Evolutionary conservation across 2,888 invertebrate genomes (phyloP).

Genomic region (Dichetophora obliterata): DNA sequence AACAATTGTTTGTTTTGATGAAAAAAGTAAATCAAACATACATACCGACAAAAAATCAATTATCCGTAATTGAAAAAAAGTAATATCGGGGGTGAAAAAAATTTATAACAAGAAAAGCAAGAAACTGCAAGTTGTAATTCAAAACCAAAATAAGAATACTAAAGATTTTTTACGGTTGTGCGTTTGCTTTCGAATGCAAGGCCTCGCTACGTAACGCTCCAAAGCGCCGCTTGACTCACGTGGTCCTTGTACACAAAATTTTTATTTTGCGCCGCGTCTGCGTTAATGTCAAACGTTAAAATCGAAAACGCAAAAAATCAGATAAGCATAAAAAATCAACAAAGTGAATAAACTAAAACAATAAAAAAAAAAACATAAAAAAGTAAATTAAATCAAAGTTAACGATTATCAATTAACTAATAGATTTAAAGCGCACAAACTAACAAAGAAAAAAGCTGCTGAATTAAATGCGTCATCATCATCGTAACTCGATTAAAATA

Average conservation of each 20-base stretch:
- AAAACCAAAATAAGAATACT: neutral
- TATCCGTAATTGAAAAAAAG: too few species aligned
- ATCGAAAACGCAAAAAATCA: neutral
- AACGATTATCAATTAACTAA: slow-evolving; percentile 36
- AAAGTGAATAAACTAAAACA: slow-evolving; percentile 5
- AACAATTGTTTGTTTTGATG: slow-evolving; percentile 27
- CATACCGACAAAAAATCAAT: neutral
- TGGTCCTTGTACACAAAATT: slow-evolving; percentile 6
- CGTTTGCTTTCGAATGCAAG: too few species aligned
- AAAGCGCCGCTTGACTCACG: slow-evolving; percentile 10
- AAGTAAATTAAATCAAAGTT: neutral
- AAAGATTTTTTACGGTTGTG: slow-evolving; percentile 5
- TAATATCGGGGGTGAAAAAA: neutral
- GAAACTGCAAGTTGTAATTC: neutral
- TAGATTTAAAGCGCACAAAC: slow-evolving; percentile 1
- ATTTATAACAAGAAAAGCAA: neutral
- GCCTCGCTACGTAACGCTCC: neutral
- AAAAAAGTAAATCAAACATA: slow-evolving; percentile 37
- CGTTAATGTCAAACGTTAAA: slow-evolving; percentile 7
- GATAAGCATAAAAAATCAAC: neutral
- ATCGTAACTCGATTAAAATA: neutral
- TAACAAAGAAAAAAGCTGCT: neutral
- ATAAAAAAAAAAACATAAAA: slow-evolving; percentile 14
- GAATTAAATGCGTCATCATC: slow-evolving; percentile 17
- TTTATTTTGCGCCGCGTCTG: neutral